Evolutionary conservation across 1,140 invertebrate genomes (phyloP).

Genomic region (Lepidurus arcticus): DNA sequence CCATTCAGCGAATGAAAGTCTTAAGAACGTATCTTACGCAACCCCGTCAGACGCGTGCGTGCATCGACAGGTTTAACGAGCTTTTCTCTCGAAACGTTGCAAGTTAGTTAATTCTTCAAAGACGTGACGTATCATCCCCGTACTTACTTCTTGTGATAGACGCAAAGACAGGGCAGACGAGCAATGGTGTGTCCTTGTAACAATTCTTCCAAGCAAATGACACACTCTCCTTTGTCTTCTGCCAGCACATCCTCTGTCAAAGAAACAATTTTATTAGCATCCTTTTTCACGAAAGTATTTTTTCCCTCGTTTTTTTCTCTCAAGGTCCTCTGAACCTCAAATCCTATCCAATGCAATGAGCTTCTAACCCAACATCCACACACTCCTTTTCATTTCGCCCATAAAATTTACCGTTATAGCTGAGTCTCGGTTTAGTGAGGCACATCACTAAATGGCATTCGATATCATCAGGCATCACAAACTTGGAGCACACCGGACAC

Average conservation of each 20-base stretch:
- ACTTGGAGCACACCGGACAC: slow-evolving; percentile 97
- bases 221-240: slow-evolving; percentile 92
- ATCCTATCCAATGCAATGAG: too few species aligned
- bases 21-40: too few species aligned
- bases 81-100: too few species aligned
- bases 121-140: too few species aligned
- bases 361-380: too few species aligned
- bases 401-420: slow-evolving; percentile 82
- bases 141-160: slow-evolving; percentile 94
- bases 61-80: too few species aligned
- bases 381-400: background rate
- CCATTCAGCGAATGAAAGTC: too few species aligned
- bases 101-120: background rate
- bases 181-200: slow-evolving; percentile 84
- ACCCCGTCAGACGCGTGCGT: too few species aligned
- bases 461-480: slow-evolving; percentile 93
- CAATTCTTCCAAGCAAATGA: slow-evolving; percentile 97
- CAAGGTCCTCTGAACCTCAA: too few species aligned
- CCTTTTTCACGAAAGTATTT: slow-evolving; percentile 31
- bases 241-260: slow-evolving; percentile 89
- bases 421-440: slow-evolving; percentile 94
- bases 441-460: slow-evolving; percentile 99
- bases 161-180: slow-evolving; percentile 95
- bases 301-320: background rate
- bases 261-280: slow-evolving; percentile 35